A percentile compares a stretch with the other conserved stretches of the same genome.
phyloP scores from a whole-genome alignment of 2,888 invertebrate genomes.

The Ochlodes sylvanus region DNA sequence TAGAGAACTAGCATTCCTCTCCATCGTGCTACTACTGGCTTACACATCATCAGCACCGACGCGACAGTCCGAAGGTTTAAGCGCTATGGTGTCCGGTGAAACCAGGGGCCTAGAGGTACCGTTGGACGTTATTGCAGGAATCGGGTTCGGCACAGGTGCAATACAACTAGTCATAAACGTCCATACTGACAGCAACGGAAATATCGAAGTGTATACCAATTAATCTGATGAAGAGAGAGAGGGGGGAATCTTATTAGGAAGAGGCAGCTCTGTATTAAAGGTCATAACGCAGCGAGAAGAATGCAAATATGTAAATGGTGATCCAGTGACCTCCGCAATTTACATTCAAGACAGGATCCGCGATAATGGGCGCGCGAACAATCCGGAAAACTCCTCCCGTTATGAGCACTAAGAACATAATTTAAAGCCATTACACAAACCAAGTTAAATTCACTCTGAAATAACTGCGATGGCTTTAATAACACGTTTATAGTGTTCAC shows the following conservation, averaged over 20 bases:
- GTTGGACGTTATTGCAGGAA: slow-evolving; percentile 63
- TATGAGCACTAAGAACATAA: slow-evolving; percentile 34
- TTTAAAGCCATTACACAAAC: slow-evolving; percentile 32
- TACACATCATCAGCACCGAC: slow-evolving; percentile 59
- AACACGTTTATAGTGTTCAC: slow-evolving; percentile 1
- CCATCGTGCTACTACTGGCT: slow-evolving; percentile 51
- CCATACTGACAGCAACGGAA: slow-evolving; percentile 74
- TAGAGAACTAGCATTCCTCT: slow-evolving; percentile 51
- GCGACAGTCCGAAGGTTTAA: slow-evolving; percentile 49
- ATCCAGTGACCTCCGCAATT: slow-evolving; percentile 34
- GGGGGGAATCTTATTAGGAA: not conserved
- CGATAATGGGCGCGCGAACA: slow-evolving; percentile 36
- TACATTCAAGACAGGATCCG: slow-evolving; percentile 36
- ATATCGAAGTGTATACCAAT: slow-evolving; percentile 74
- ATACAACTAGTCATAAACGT: slow-evolving; percentile 75
- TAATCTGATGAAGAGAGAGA: slow-evolving; percentile 43
- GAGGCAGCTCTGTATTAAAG: not conserved
- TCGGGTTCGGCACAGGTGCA: slow-evolving; percentile 63
- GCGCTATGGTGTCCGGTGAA: slow-evolving; percentile 60
- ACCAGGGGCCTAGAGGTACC: slow-evolving; percentile 76
- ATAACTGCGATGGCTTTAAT: slow-evolving; percentile 20
- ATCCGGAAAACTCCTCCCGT: slow-evolving; percentile 32
- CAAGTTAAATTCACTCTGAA: slow-evolving; percentile 28
- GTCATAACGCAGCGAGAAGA: slow-evolving; percentile 25
- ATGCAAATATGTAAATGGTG: slow-evolving; percentile 36